These are phyloP conservation scores for Pegoplata infirma DNA, from an alignment of 2,888 invertebrate genomes.

Conservation along the genomic window DNA sequence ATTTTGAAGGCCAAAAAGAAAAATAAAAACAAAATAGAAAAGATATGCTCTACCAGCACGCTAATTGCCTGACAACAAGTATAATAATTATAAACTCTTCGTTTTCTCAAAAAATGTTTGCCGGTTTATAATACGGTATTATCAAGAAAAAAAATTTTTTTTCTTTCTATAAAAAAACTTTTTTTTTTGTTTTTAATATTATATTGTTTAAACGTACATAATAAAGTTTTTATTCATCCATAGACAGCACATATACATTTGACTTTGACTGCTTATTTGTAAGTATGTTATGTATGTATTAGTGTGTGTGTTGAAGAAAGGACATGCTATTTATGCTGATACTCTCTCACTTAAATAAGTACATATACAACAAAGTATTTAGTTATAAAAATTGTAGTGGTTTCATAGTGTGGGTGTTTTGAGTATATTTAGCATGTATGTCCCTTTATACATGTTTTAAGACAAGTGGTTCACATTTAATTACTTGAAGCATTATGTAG, in stretches of 20 bases:
- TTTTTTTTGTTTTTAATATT: neutral
- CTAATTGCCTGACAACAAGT: no score
- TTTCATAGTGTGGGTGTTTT: no score
- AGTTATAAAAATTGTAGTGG: constrained; percentile 28
- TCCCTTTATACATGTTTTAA: constrained; percentile 47
- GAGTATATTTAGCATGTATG: no score
- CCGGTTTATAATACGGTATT: no score
- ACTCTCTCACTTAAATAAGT: constrained; percentile 65
- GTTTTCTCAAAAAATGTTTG: no score
- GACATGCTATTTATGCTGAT: constrained; percentile 69
- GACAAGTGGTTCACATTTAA: constrained; percentile 61
- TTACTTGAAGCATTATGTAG: constrained; percentile 56
- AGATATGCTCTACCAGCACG: no score
- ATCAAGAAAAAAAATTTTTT: no score
- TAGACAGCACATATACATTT: constrained; percentile 4
- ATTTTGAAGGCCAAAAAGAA: no score
- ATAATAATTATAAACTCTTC: no score
- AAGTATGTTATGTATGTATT: neutral
- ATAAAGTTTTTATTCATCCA: neutral
- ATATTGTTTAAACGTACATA: neutral
- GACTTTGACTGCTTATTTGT: constrained; percentile 32
- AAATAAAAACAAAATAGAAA: no score
- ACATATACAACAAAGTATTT: constrained; percentile 36
- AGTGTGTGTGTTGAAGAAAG: constrained; percentile 12
- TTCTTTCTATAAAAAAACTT: neutral